Base-by-base conservation (phyloP, 2,888 invertebrate species). In the Plemyria rubiginata region DNA sequence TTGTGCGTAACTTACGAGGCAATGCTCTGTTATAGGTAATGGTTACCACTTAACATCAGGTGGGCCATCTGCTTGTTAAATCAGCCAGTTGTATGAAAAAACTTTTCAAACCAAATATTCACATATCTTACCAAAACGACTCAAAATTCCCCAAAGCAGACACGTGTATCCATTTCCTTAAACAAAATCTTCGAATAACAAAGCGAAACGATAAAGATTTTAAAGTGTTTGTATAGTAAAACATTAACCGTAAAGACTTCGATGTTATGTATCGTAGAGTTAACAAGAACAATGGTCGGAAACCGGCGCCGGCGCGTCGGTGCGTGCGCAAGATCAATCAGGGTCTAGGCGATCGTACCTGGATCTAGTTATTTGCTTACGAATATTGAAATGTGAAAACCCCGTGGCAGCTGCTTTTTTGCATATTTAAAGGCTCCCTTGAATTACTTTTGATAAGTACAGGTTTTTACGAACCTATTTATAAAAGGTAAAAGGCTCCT, bases 221-320 rank as follows among this genome's bases (percentile, higher is more conserved):
- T 48, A 49, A 40, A 28, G 13, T 52, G 45, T 46, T 45, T 58
- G 36, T 46, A 46, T 40, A 46, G 28, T 48, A 55, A 55, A 55
- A 22, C 48, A 22, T 22, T 46, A 28, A 40, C 58, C 36, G 45
- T 38, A 45, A 52, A 60, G 11, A 51, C 45, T 51, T 52, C 46
- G 58, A 46, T 58, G 36, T 52, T 52, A 52, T 40, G 45, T 57
- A 41, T 57, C 45, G 45, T 54, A 64, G 65, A 65, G 50, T 65
- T 54, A 60, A 12, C 65, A 60, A 62, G 74, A 82, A 83, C 84
- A 83, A 83, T 82, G 82, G 70, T 72, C 78, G 84, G 83, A 84
- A 82, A 77, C 73, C 69, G 66, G 77, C 75, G 82, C 79, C 68
- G 66, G 77, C 75, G 82, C 79, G 72, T 66, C 71, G 77, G 57